Evolutionary conservation across 2,113 vertebrate species (phyloP).

Genomic region (Semicossyphus pulcher): DNA sequence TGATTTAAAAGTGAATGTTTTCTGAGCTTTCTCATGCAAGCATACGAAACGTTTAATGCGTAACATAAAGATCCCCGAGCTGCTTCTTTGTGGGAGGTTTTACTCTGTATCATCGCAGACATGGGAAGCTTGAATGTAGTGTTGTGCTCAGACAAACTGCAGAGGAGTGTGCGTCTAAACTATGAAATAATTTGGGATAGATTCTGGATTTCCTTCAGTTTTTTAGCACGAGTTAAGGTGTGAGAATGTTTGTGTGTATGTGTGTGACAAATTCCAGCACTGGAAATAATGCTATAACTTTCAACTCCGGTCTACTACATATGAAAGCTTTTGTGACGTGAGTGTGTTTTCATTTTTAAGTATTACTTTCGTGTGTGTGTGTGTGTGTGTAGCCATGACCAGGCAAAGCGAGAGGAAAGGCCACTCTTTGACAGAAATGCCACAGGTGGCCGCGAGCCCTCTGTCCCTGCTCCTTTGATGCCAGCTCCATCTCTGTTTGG

Average conservation of each 20-base stretch:
- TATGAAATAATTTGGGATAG: background rate
- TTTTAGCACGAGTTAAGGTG: no score
- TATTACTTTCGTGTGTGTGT: slow-evolving; percentile 21
- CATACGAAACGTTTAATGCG: slow-evolving; percentile 4
- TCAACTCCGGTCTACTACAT: background rate
- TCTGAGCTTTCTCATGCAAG: slow-evolving; percentile 3
- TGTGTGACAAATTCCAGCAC: slow-evolving; percentile 1
- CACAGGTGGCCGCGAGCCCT: slow-evolving; percentile 66
- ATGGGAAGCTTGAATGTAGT: background rate
- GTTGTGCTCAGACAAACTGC: no score
- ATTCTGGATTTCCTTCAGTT: no score
- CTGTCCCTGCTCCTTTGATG: slow-evolving; percentile 73
- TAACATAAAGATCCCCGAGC: slow-evolving; percentile 17
- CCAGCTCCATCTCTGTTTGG: slow-evolving; percentile 49
- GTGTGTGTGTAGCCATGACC: slow-evolving; percentile 23
- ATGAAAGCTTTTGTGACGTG: slow-evolving; percentile 18
- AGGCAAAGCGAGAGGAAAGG: slow-evolving; percentile 61
- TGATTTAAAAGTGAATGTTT: slow-evolving; percentile 66
- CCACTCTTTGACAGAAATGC: slow-evolving; percentile 68
- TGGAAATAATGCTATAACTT: slow-evolving; percentile 38
- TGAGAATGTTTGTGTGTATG: background rate
- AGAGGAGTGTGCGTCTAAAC: background rate
- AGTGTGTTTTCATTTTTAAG: slow-evolving; percentile 20
- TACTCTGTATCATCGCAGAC: slow-evolving; percentile 1
- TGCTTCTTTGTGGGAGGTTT: slow-evolving; percentile 27